Conservation (phyloP, 2,888 invertebrate species). For the Loripinus fragilis region DNA sequence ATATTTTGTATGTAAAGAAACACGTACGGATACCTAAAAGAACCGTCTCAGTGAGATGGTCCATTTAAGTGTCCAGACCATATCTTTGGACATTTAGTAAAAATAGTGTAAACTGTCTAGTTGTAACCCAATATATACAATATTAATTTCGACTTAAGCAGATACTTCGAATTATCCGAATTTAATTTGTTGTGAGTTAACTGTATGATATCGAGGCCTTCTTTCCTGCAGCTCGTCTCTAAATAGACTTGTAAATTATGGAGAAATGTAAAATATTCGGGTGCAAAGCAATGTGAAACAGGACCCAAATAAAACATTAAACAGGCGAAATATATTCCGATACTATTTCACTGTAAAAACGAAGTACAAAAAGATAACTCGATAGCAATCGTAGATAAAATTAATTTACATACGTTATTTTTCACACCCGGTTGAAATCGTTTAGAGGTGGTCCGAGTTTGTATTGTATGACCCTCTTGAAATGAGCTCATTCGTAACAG, state of each 20-base stretch:
- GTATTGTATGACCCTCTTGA: conserved; percentile 29
- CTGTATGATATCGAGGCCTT: too few relatives aligned
- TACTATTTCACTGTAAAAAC: conserved; percentile 35
- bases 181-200: too few relatives aligned
- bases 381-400: conserved; percentile 41
- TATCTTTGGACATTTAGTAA: too few relatives aligned
- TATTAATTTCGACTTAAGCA: too few relatives aligned
- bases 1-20: too few relatives aligned
- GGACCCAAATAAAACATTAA: conserved; percentile 38
- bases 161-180: too few relatives aligned
- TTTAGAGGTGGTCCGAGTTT: conserved; percentile 38
- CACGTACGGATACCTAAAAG: too few relatives aligned
- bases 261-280: conserved; percentile 33
- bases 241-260: conserved; percentile 11
- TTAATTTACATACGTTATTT: conserved; percentile 54
- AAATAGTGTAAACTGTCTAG: too few relatives aligned
- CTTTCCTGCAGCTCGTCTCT: neutral
- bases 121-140: too few relatives aligned
- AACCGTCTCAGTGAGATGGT: too few relatives aligned
- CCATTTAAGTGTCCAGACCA: too few relatives aligned
- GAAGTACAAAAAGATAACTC: conserved; percentile 49
- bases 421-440: conserved; percentile 45
- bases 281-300: conserved; percentile 45
- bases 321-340: conserved; percentile 38
- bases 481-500: conserved; percentile 50